Conservation (phyloP, 2,888 invertebrate genomes). For the Leptopterna dolabrata region DNA sequence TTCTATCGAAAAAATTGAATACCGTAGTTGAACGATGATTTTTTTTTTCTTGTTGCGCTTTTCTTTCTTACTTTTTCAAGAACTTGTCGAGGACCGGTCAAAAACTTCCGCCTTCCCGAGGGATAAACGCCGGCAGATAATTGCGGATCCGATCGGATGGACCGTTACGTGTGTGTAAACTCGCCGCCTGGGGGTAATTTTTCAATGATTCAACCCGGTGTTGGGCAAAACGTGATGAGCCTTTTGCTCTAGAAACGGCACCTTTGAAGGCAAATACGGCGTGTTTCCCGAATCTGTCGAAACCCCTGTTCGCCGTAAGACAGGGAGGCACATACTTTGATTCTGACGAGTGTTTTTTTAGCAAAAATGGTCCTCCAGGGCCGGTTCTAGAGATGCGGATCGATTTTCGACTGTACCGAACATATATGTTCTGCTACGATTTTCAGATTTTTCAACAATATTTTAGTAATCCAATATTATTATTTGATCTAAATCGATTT, state of each 20-base stretch:
- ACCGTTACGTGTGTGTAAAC: neutral
- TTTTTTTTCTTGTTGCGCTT: neutral
- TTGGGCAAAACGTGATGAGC: neutral
- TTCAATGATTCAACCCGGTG: neutral
- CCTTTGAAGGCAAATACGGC: no score
- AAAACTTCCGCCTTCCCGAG: conserved; percentile 6
- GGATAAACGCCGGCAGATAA: neutral
- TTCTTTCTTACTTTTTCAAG: neutral
- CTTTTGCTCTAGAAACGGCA: neutral
- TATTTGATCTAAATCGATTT: no score
- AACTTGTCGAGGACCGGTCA: neutral
- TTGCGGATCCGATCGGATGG: neutral
- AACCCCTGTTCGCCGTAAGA: no score
- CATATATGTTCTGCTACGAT: no score
- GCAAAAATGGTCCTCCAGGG: no score
- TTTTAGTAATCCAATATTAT: no score
- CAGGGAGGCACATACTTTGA: no score
- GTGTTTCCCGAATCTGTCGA: no score
- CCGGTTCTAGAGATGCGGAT: no score
- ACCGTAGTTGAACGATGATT: neutral
- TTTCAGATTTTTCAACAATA: no score
- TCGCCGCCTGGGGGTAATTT: neutral
- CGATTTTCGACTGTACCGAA: no score
- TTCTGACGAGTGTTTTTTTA: no score
- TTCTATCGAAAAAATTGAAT: neutral